phyloP scores from a whole-genome alignment of 2,797 vertebrate species.

The Sitta carolinensis region DNA sequence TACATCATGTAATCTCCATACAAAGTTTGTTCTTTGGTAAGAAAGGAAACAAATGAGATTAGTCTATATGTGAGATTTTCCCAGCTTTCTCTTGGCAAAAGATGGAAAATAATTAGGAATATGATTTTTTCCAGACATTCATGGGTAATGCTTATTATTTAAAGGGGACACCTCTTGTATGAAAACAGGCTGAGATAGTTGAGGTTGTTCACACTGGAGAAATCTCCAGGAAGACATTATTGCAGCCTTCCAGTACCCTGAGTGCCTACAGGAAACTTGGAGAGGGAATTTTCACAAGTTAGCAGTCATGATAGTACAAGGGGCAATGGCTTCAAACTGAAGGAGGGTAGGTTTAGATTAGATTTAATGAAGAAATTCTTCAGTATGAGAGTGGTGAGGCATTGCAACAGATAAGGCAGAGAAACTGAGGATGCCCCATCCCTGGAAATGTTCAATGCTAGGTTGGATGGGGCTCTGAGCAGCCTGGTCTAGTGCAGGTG shows the following conservation, averaged over 20 bases:
- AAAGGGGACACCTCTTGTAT: background rate
- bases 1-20: background rate
- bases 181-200: background rate
- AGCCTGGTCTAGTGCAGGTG: background rate
- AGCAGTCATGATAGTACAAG: too few species aligned
- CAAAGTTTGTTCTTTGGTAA: background rate
- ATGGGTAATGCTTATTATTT: background rate
- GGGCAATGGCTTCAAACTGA: background rate
- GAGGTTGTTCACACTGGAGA: background rate
- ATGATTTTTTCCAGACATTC: background rate
- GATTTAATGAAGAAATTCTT: background rate
- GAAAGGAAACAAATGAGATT: background rate
- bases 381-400: background rate
- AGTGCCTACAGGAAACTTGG: background rate
- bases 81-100: background rate
- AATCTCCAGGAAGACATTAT: background rate
- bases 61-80: background rate
- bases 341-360: background rate
- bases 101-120: background rate
- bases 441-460: background rate
- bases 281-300: background rate
- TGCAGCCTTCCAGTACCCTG: background rate
- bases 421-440: background rate
- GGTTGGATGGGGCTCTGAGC: background rate
- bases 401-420: background rate